Evolutionary conservation across 2,113 vertebrate genomes (phyloP).

Genomic region (Pardalotus punctatus): DNA sequence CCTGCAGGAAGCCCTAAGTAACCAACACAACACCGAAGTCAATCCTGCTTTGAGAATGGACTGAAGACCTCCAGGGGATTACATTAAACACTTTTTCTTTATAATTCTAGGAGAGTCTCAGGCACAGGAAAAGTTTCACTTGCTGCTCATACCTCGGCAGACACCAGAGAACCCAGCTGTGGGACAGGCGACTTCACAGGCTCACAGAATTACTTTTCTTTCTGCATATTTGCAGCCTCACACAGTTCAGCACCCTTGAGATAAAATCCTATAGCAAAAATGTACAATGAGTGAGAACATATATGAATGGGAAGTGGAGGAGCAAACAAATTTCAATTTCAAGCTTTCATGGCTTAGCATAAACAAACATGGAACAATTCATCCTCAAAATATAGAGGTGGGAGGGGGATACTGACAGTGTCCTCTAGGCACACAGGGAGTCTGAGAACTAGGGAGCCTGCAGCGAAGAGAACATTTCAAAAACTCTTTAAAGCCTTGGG

Average conservation of each 20-base stretch:
- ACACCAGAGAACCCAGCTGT: neutral
- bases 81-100: neutral
- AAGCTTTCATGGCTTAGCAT: conserved; percentile 49
- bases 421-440: conserved; percentile 13
- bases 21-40: neutral
- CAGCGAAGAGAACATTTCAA: neutral
- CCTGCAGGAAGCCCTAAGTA: neutral
- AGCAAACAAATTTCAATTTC: conserved; percentile 63
- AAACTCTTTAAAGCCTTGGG: neutral
- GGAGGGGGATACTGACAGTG: neutral
- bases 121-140: neutral
- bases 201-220: neutral
- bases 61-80: neutral
- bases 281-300: conserved; percentile 25
- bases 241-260: conserved; percentile 14
- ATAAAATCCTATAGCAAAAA: conserved; percentile 18
- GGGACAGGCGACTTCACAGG: neutral
- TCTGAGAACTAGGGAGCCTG: conserved; percentile 27
- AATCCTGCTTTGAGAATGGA: neutral
- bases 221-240: neutral
- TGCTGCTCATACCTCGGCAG: neutral
- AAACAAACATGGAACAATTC: conserved; percentile 56
- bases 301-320: conserved; percentile 14
- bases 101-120: neutral
- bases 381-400: neutral